Percentiles rank a stretch among this genome's conserved stretches.
phyloP scores from a whole-genome alignment of 1,140 invertebrate genomes.

The Halictus rubicundus region DNA sequence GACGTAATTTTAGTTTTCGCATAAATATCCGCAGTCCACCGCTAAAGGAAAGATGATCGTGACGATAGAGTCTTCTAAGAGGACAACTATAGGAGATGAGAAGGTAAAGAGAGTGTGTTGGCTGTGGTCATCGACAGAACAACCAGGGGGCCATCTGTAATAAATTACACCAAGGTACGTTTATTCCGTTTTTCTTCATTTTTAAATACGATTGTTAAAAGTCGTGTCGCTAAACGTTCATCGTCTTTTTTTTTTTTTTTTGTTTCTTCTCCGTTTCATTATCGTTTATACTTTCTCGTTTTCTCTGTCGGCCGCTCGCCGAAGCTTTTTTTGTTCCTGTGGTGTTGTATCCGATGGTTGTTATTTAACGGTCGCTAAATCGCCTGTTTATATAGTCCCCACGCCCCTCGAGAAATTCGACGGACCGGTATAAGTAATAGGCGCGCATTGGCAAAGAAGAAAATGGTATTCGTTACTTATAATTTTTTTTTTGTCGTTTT shows the following conservation, averaged over 20 bases:
- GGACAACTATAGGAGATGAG: constrained; percentile 27
- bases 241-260: constrained; percentile 27
- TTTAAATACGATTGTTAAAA: constrained; percentile 54
- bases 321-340: constrained; percentile 52
- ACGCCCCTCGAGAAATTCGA: constrained; percentile 41
- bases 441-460: constrained; percentile 61
- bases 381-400: too few species aligned
- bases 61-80: constrained; percentile 8
- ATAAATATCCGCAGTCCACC: not conserved
- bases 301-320: too few species aligned
- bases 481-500: constrained; percentile 51
- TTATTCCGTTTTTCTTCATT: constrained; percentile 54
- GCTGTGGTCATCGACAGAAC: constrained; percentile 63
- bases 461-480: too few species aligned
- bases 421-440: constrained; percentile 62
- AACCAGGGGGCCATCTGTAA: constrained; percentile 71
- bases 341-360: constrained; percentile 76
- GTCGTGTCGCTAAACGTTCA: constrained; percentile 40
- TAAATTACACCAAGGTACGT: constrained; percentile 77
- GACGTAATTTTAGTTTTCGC: too few species aligned
- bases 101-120: constrained; percentile 48
- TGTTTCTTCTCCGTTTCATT: too few species aligned
- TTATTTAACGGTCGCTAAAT: constrained; percentile 66
- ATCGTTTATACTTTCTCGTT: too few species aligned
- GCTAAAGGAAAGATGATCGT: not conserved